A percentile compares a stretch with the other conserved stretches of the same genome.
Evolutionary conservation across 2,113 vertebrate species (phyloP).

Genomic region (Ciconia stormi): DNA sequence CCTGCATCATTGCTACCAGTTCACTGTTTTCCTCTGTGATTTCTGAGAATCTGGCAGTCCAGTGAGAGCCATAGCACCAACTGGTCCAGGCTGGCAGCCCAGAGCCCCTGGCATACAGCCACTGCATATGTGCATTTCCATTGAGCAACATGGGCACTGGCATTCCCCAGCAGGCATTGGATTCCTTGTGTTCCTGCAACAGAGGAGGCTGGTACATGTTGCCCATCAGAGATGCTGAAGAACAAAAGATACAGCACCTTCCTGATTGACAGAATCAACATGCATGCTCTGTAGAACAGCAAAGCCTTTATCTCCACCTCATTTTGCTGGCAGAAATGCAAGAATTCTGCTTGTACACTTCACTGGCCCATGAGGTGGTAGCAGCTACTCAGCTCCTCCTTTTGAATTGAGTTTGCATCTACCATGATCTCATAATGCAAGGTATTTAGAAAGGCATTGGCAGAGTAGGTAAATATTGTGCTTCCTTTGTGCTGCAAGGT

Average conservation of each 20-base stretch:
- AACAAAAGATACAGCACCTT: not conserved
- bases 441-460: not conserved
- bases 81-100: not conserved
- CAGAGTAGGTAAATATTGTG: not conserved
- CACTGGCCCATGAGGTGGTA: not conserved
- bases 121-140: not conserved
- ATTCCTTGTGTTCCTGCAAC: not conserved
- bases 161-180: not conserved
- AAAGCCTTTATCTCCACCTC: not conserved
- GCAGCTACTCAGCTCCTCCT: not conserved
- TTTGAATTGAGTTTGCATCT: not conserved
- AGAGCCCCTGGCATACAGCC: not conserved
- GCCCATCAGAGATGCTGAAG: not conserved
- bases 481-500: not conserved
- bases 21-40: not conserved
- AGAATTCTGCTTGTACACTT: not conserved
- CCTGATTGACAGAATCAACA: accelerated
- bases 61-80: not conserved
- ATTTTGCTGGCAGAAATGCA: not conserved
- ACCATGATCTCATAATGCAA: not conserved
- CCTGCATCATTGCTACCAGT: not conserved
- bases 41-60: not conserved
- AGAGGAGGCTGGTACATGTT: not conserved
- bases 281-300: no score
- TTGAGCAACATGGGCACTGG: not conserved